phyloP scores from a whole-genome alignment of 2,888 invertebrate species.

The Aethes cnicana region DNA sequence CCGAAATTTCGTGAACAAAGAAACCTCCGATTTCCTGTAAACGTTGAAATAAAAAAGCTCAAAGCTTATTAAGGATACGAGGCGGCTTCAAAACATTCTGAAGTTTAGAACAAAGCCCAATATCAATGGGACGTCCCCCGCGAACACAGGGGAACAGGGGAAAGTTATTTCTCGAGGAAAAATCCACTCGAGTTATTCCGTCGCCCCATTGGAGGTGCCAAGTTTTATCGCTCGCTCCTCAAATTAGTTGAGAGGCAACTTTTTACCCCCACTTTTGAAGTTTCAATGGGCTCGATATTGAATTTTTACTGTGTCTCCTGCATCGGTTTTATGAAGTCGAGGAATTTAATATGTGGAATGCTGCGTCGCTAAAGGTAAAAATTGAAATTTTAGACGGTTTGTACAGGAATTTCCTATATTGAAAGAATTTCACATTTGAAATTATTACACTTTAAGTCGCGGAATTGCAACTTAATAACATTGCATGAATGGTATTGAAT shows the following conservation, averaged over 20 bases:
- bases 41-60: constrained; percentile 53
- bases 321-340: constrained; percentile 40
- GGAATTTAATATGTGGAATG: constrained; percentile 49
- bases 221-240: constrained; percentile 69
- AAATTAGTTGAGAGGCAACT: constrained; percentile 67
- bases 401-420: neutral
- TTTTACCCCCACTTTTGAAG: constrained; percentile 56
- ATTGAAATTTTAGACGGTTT: neutral
- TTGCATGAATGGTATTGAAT: too few species aligned
- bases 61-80: constrained; percentile 67
- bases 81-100: constrained; percentile 59
- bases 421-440: neutral
- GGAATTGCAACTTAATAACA: neutral
- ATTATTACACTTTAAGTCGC: neutral
- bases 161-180: constrained; percentile 70
- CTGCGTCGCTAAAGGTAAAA: neutral
- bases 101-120: constrained; percentile 74
- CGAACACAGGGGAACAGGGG: constrained; percentile 50
- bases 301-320: constrained; percentile 67
- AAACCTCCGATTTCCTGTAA: constrained; percentile 51
- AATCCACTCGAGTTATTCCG: constrained; percentile 71
- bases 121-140: constrained; percentile 71
- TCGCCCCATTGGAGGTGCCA: constrained; percentile 62
- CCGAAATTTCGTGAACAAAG: constrained; percentile 46
- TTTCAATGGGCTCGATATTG: constrained; percentile 77